phyloP scores from a whole-genome alignment of 37 sponge, comb jelly and placozoan species.

The Tethya wilhelma region DNA sequence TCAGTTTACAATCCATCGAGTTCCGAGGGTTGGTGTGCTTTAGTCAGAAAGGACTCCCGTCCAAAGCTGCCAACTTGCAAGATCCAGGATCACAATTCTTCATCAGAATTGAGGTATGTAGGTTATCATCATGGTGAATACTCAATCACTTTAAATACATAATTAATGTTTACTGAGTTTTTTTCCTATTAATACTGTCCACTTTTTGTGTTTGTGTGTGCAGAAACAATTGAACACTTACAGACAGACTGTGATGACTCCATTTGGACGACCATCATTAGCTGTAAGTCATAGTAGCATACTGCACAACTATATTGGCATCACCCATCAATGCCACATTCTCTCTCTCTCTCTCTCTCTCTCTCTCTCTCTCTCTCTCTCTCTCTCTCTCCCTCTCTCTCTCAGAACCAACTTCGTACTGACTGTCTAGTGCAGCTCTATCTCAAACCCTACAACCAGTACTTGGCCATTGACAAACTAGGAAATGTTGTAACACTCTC shows the following conservation, averaged over 20 bases:
- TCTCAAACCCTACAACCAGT: constrained; percentile 10
- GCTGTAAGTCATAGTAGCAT: constrained; percentile 31
- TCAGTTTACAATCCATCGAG: too few relatives aligned
- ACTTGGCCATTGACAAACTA: constrained; percentile 21
- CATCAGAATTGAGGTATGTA: constrained; percentile 56
- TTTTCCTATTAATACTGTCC: too few relatives aligned
- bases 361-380: background rate
- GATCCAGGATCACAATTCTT: too few relatives aligned
- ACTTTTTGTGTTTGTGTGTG: too few relatives aligned
- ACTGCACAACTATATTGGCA: too few relatives aligned
- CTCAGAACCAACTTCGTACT: constrained; percentile 28
- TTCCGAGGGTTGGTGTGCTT: too few relatives aligned
- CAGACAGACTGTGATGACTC: constrained; percentile 31
- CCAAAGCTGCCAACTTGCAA: too few relatives aligned
- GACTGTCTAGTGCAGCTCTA: constrained; percentile 42
- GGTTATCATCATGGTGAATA: too few relatives aligned
- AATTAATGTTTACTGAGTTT: too few relatives aligned
- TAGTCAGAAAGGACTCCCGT: too few relatives aligned
- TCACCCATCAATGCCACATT: too few relatives aligned
- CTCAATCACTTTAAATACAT: too few relatives aligned
- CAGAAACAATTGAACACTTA: background rate
- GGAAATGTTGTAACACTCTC: constrained; percentile 15
- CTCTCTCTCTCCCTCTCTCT: background rate
- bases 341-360: background rate
- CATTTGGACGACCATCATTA: constrained; percentile 63